These are phyloP conservation scores for Osmerus mordax DNA, from an alignment of 2,113 vertebrate genomes.

Conservation along the genomic window DNA sequence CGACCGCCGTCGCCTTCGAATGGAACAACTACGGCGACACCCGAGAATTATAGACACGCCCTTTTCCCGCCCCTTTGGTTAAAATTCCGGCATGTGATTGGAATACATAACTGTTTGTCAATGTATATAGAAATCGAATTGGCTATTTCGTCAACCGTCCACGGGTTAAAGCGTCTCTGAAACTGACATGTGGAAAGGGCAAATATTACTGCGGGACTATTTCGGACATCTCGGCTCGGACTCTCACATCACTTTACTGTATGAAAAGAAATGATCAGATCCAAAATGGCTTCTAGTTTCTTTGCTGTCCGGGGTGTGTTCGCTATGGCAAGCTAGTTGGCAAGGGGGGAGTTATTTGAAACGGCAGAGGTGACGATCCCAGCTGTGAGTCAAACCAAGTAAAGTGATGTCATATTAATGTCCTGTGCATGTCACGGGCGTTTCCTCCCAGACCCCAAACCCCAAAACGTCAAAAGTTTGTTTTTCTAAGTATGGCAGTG, in stretches of 20 bases:
- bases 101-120: constrained; percentile 20
- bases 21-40: constrained; percentile 75
- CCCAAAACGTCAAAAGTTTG: too few relatives aligned
- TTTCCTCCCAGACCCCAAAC: constrained; percentile 53
- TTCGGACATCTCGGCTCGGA: constrained; percentile 57
- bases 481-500: too few relatives aligned
- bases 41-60: constrained; percentile 59
- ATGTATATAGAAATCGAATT: constrained; percentile 26
- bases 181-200: constrained; percentile 45
- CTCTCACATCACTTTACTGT: neutral
- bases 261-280: constrained; percentile 19
- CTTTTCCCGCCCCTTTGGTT: constrained; percentile 52
- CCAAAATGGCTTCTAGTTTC: constrained; percentile 63
- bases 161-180: constrained; percentile 39
- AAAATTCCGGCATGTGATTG: constrained; percentile 35
- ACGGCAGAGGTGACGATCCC: constrained; percentile 51
- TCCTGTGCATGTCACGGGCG: constrained; percentile 61
- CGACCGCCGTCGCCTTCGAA: constrained; percentile 80
- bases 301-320: constrained; percentile 38
- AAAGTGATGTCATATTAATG: constrained; percentile 65
- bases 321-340: constrained; percentile 39
- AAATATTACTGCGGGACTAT: constrained; percentile 48
- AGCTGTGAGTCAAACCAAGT: constrained; percentile 65
- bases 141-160: constrained; percentile 18
- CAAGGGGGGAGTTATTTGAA: constrained; percentile 37